Evolutionary conservation across 2,113 vertebrate genomes (phyloP).

Genomic region (Struthio camelus): DNA sequence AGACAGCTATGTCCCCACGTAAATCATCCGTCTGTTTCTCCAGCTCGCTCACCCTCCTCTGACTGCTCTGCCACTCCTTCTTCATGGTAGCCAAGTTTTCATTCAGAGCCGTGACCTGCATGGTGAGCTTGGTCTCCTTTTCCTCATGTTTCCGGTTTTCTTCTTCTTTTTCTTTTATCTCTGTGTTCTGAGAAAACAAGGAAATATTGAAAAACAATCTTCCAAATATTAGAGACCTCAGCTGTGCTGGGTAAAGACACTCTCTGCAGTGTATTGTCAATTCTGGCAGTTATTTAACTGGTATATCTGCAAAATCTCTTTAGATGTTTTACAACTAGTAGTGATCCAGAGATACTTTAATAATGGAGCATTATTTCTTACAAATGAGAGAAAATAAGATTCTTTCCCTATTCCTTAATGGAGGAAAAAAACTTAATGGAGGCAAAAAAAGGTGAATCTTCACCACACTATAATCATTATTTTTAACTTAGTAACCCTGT

Average conservation of each 20-base stretch:
- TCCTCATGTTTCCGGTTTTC: conserved; percentile 87
- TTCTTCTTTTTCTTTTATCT: conserved; percentile 86
- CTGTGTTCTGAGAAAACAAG: conserved; percentile 74
- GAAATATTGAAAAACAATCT: background rate
- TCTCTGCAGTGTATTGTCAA: too few species aligned
- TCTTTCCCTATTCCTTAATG: background rate
- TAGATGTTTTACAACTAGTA: background rate
- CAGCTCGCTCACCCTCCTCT: conserved; percentile 88
- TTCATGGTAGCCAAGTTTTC: conserved; percentile 96
- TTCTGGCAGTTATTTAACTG: background rate
- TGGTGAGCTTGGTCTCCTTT: conserved; percentile 80
- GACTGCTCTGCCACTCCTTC: conserved; percentile 95
- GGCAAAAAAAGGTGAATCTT: conserved; percentile 24
- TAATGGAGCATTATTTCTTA: background rate
- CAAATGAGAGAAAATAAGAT: conserved; percentile 15
- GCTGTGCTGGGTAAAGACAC: background rate
- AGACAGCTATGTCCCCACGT: conserved; percentile 93
- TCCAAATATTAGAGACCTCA: background rate
- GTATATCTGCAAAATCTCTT: background rate
- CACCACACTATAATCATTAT: background rate
- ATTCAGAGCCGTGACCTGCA: conserved; percentile 92
- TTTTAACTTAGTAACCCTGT: background rate
- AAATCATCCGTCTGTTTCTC: conserved; percentile 97
- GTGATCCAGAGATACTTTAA: background rate
- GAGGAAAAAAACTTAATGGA: too few species aligned